Percentiles rank a stretch among this genome's conserved stretches.
These are phyloP conservation scores for Fulica atra DNA, from an alignment of 2,113 vertebrate species.

Conservation along the genomic window DNA sequence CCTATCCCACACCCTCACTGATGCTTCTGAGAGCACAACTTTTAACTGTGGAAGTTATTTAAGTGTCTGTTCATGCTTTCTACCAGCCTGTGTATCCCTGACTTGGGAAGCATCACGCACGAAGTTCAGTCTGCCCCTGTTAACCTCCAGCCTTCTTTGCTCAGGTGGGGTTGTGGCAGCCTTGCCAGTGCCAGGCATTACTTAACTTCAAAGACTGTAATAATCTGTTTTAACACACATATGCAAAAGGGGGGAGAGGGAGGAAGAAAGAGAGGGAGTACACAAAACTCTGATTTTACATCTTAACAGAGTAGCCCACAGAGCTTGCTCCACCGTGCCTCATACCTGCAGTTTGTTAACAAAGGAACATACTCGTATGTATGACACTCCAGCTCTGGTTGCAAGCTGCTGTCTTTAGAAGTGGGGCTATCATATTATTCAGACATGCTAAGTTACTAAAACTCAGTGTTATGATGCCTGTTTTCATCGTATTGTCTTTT, in stretches of 20 bases:
- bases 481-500: background rate
- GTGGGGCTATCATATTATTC: background rate
- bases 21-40: background rate
- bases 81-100: background rate
- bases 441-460: background rate
- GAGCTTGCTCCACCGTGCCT: background rate
- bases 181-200: background rate
- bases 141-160: background rate
- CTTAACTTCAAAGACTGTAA: background rate
- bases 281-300: background rate
- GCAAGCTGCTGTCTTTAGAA: background rate
- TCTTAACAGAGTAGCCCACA: background rate
- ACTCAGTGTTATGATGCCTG: background rate
- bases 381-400: background rate
- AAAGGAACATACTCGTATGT: background rate
- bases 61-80: background rate
- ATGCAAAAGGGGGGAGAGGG: background rate
- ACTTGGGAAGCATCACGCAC: background rate
- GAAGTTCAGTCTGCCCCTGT: background rate
- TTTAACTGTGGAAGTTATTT: background rate
- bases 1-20: background rate
- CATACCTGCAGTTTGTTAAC: background rate
- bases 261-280: background rate
- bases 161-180: background rate
- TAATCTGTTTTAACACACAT: background rate